Evolutionary conservation across 2,113 vertebrate species (phyloP).

Genomic region (Gasterosteus aculeatus): DNA sequence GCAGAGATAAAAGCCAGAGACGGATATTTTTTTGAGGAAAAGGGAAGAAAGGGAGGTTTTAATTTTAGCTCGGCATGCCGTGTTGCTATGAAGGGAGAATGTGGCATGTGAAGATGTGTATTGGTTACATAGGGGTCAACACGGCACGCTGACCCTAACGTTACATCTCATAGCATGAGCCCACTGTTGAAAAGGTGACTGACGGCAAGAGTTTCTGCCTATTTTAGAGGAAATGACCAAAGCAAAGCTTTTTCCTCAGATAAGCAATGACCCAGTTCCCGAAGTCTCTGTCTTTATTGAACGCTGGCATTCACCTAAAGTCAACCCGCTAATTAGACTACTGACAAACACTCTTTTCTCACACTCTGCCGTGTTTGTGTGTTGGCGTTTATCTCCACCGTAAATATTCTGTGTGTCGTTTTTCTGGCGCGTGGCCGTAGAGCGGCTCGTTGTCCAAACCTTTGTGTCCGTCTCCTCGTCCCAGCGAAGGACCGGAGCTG

Average conservation of each 20-base stretch:
- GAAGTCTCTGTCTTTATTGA: constrained; percentile 25
- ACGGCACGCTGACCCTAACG: constrained; percentile 3
- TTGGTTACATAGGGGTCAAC: constrained; percentile 25
- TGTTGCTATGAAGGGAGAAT: constrained; percentile 51
- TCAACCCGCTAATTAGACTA: constrained; percentile 40
- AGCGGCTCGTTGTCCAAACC: constrained; percentile 42
- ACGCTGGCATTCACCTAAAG: constrained; percentile 23
- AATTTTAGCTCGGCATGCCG: constrained; percentile 58
- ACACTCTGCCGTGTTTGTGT: background rate
- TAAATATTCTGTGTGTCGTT: constrained; percentile 15
- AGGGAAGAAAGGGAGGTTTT: constrained; percentile 58
- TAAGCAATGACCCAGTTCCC: constrained; percentile 47
- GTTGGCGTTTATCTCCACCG: constrained; percentile 27
- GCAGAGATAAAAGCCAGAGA: constrained; percentile 60
- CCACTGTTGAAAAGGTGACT: constrained; percentile 19
- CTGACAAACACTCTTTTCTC: constrained; percentile 12
- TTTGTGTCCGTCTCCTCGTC: constrained; percentile 17
- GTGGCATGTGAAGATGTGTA: constrained; percentile 48
- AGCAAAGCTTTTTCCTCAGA: constrained; percentile 31
- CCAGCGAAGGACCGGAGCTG: constrained; percentile 20
- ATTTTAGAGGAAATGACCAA: constrained; percentile 34
- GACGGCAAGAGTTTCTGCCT: constrained; percentile 42
- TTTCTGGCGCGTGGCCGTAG: constrained; percentile 5
- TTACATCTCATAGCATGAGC: constrained; percentile 19
- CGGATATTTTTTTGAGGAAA: constrained; percentile 64